Percentiles rank a stretch among this genome's conserved stretches.
Conservation (phyloP, 2,888 invertebrate species). For the Orgyia antiqua region DNA sequence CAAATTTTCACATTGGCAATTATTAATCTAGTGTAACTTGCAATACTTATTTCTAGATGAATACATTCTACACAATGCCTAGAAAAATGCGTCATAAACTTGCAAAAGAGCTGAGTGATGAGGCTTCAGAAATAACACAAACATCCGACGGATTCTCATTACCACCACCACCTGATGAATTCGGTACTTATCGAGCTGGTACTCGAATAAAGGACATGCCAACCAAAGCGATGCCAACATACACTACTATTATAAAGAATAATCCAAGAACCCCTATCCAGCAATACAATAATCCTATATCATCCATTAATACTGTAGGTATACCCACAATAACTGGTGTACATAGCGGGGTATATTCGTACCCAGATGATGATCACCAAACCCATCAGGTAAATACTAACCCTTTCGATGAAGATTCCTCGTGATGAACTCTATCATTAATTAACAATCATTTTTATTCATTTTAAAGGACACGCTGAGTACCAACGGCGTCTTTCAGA, state of each 20-base stretch:
- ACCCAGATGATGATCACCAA: slow-evolving; percentile 55
- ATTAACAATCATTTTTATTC: slow-evolving; percentile 24
- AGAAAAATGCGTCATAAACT: slow-evolving; percentile 60
- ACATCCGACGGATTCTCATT: slow-evolving; percentile 66
- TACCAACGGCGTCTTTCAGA: slow-evolving; percentile 35
- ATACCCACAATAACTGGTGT: slow-evolving; percentile 55
- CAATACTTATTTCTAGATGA: slow-evolving; percentile 64
- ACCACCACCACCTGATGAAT: slow-evolving; percentile 70
- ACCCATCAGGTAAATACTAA: slow-evolving; percentile 58
- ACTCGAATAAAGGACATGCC: slow-evolving; percentile 60
- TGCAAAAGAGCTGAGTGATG: slow-evolving; percentile 59
- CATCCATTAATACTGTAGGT: slow-evolving; percentile 64
- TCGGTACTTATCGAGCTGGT: slow-evolving; percentile 59
- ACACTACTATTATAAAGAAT: slow-evolving; percentile 53
- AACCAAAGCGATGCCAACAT: slow-evolving; percentile 49
- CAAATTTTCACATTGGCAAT: no score
- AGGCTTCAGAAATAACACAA: slow-evolving; percentile 62
- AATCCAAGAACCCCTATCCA: slow-evolving; percentile 47
- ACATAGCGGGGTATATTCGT: slow-evolving; percentile 50
- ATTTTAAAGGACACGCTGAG: slow-evolving; percentile 42
- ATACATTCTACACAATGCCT: slow-evolving; percentile 71
- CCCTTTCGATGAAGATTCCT: slow-evolving; percentile 61
- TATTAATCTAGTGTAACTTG: no score
- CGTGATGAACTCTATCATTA: slow-evolving; percentile 34
- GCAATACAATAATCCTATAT: slow-evolving; percentile 42